Evolutionary conservation across 1,140 invertebrate species (phyloP), one percentile per base, ranked within the genome.

Genomic region (Zaprionus tsacasi): DNA sequence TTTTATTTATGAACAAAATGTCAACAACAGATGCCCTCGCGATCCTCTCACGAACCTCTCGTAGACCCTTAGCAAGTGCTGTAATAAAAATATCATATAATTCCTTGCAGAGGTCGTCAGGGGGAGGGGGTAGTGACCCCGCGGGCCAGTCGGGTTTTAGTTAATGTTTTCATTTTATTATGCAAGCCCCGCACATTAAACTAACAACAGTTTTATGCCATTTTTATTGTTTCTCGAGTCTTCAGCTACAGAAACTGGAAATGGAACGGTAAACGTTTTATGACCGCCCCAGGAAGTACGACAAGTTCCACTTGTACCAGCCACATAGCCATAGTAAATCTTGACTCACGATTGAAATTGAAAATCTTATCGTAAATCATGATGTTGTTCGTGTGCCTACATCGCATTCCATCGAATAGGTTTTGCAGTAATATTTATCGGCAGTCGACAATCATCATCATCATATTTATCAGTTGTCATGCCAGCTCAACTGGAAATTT

Each of bases 151-250:
- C 48, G 67, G 56, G n/a, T 1, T 35, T 45, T 38, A 69, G 67
- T 81, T 81, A 81, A 78, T 78, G 82, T 69, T 86, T 79, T 70
- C 60, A 66, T 78, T 86, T 86, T 85, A 85, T 85, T 86, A 72
- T 81, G 75, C 75, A 78, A 57, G 65, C 27, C 27, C 36, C 40
- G 25, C 15, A 48, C 58, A 54, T 55, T 79, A 79, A 82, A 82
- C 71, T 76, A 82, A 79, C 70, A 83, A 81, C 74, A 78, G 68
- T 86, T 86, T 85, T 86, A 86, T 85, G 78, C 45, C 67, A 57
- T 66, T 80, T 66, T 80, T 81, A 81, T 85, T 78, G 82, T 59
- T 54, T 7, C 30, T 7, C 30, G 48, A 30, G 3, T 30, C 27
- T 30, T 30, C 27, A 48, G 48, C 30, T 38, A 12, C 38, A 13